These are phyloP conservation scores for Carassius auratus DNA, from an alignment of 2,113 vertebrate genomes.

Conservation along the genomic window DNA sequence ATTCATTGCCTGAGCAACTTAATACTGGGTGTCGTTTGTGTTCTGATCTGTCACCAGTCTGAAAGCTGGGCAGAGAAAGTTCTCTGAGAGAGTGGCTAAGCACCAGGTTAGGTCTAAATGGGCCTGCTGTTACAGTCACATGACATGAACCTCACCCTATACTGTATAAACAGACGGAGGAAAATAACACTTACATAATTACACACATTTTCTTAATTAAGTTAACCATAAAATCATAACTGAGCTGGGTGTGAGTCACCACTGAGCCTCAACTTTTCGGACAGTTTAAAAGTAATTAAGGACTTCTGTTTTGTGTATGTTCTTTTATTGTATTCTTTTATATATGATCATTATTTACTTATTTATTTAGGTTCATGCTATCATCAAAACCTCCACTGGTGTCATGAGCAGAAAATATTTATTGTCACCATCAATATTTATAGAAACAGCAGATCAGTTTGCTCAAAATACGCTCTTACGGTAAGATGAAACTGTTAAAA, in stretches of 20 bases:
- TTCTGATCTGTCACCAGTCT: background rate
- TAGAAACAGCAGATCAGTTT: background rate
- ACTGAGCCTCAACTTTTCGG: background rate
- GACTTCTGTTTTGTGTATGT: background rate
- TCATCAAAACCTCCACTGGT: background rate
- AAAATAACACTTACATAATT: constrained; percentile 23
- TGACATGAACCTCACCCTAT: constrained; percentile 8
- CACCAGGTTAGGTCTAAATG: background rate
- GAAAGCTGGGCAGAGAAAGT: background rate
- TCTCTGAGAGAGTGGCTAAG: background rate
- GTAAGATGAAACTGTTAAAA: background rate
- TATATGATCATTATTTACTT: background rate
- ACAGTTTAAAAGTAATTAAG: background rate
- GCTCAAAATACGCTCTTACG: background rate
- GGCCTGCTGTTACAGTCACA: background rate
- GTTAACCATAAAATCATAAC: background rate
- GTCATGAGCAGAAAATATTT: background rate
- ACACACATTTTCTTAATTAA: constrained; percentile 12
- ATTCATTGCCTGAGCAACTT: background rate
- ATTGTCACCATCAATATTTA: background rate
- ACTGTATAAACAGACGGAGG: background rate
- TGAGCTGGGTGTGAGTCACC: background rate
- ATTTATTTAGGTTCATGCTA: background rate
- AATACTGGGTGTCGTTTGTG: background rate
- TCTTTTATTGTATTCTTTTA: background rate